Evolutionary conservation across 1,140 invertebrate species (phyloP).

Genomic region (Hyphantria cunea): DNA sequence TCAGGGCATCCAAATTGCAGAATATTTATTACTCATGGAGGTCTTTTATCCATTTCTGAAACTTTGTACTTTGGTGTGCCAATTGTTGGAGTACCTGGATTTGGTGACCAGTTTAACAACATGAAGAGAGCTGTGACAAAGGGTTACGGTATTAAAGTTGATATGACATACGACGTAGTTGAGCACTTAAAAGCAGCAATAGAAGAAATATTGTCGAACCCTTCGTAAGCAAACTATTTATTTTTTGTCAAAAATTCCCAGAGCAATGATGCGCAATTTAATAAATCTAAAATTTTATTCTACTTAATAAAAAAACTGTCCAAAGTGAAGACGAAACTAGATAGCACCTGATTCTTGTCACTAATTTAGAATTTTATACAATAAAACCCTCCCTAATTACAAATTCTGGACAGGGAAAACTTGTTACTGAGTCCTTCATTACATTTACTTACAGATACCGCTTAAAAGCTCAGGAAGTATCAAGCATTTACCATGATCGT

Average conservation of each 20-base stretch:
- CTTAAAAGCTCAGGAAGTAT: slow-evolving; percentile 43
- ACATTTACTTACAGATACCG: slow-evolving; percentile 37
- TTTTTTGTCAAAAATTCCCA: too few species aligned
- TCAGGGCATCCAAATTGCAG: slow-evolving; percentile 84
- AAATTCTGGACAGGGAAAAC: too few species aligned
- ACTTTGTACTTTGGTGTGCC: slow-evolving; percentile 85
- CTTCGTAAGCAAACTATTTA: slow-evolving; percentile 30
- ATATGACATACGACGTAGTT: slow-evolving; percentile 27
- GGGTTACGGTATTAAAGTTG: slow-evolving; percentile 45
- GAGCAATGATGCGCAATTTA: too few species aligned
- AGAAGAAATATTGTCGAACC: slow-evolving; percentile 36
- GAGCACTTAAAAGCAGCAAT: slow-evolving; percentile 41
- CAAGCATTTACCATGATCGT: slow-evolving; percentile 53
- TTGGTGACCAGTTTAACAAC: slow-evolving; percentile 84
- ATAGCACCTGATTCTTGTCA: too few species aligned
- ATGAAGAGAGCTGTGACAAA: slow-evolving; percentile 42
- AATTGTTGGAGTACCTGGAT: slow-evolving; percentile 86
- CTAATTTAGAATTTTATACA: too few species aligned
- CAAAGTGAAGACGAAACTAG: too few species aligned
- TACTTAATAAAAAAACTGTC: too few species aligned
- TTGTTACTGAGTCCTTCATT: too few species aligned
- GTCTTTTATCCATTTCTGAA: slow-evolving; percentile 85
- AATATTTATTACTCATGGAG: slow-evolving; percentile 87
- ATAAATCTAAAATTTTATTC: too few species aligned
- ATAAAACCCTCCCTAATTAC: too few species aligned